These are phyloP conservation scores for Stenichneumon culpator DNA, from an alignment of 2,888 invertebrate species.

Conservation along the genomic window DNA sequence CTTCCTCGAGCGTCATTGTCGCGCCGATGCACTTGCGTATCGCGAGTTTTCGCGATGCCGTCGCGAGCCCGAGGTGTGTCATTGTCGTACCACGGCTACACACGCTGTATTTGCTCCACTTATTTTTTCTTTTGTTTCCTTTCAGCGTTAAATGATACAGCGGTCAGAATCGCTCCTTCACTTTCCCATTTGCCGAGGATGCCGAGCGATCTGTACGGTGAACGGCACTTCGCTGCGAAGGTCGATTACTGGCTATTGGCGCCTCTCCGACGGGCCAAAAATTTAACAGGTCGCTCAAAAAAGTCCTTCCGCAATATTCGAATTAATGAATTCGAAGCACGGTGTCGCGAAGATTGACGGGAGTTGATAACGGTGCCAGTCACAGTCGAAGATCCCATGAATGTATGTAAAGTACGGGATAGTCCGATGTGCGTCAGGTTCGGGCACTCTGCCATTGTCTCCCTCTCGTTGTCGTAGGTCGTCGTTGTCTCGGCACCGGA, in stretches of 20 bases:
- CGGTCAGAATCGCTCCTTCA: constrained; percentile 52
- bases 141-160: constrained; percentile 52
- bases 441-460: constrained; percentile 24
- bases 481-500: constrained; percentile 16
- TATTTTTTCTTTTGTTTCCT: constrained; percentile 50
- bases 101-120: constrained; percentile 78
- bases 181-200: constrained; percentile 8
- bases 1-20: constrained; percentile 57
- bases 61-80: constrained; percentile 76
- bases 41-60: constrained; percentile 67
- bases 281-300: too few species aligned
- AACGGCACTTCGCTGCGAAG: background rate
- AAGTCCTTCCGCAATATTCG: too few species aligned
- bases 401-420: constrained; percentile 3
- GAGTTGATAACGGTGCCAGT: constrained; percentile 12
- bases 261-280: too few species aligned
- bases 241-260: too few species aligned
- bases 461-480: constrained; percentile 11
- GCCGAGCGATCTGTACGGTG: background rate
- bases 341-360: constrained; percentile 23
- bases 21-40: constrained; percentile 50
- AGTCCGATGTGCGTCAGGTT: constrained; percentile 19
- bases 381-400: constrained; percentile 3
- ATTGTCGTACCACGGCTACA: constrained; percentile 72
- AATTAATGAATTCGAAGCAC: background rate